Base-by-base conservation (phyloP, 2,888 invertebrate species). In the Imbricaverruca yamaguchii region DNA sequence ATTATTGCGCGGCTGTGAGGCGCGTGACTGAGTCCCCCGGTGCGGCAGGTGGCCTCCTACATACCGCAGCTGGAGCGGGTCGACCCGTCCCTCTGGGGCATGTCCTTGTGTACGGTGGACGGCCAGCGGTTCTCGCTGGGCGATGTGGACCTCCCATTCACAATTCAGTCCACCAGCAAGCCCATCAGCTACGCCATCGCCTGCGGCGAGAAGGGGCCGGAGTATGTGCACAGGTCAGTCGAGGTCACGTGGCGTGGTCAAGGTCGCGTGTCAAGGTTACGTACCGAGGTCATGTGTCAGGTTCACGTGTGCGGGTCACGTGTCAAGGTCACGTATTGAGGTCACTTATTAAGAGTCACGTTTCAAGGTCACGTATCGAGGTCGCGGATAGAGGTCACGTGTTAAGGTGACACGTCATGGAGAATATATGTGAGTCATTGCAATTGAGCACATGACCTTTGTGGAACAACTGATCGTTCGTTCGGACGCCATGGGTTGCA, bases 31-130 rank as follows among this genome's bases (percentile, higher is more conserved):
- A 59, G 0, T 7, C 59, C 3, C 59, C 59, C 7, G 59, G 15
- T 59, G 59, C 59, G 11, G 59, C 65, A 89, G 91, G 92, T 94
- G 21, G 97, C 97, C 74, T 92, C 92, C 82, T 98, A 98, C 87
- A 98, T 98, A 86, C 98, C 98, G 0, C 98, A 98, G 87, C 88
- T 98, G 85, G 94, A 97, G 1, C 89, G 96, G 84, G 93, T 94
- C 86, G 95, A 92, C 87, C 91, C 94, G 8, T 94, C 97, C 83
- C 93, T 91, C 85, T 98, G 97, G 97, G 98, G 96, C 23, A 92
- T 98, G 59, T 95, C 97, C 85, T 91, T 98, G 65, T 98, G 97
- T 87, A 97, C 97, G 1, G 94, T 96, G 83, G 98, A 98, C 87
- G 98, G 98, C 0, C 98, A 98, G 87, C 90, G 95, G 84, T 95